Base-by-base conservation (phyloP, 2,797 vertebrate species). In the Poecilia picta region DNA sequence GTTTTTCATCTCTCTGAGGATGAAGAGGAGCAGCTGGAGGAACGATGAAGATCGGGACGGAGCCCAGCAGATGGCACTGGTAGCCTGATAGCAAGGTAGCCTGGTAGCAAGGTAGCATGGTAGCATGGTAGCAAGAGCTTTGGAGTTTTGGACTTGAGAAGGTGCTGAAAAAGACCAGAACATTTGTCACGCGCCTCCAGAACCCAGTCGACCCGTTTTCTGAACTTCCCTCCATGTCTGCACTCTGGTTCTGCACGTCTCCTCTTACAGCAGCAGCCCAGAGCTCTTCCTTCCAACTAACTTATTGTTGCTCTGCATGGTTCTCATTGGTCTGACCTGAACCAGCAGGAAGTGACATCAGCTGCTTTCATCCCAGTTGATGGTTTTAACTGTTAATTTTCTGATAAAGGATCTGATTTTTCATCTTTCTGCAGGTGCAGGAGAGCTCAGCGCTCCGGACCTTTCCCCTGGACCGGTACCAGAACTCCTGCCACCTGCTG, bases 401-500 rank as follows among this genome's bases (percentile, higher is more conserved):
- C 31, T 62, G 13, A 59, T 12, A 31, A 59, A 31, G 28, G 8
- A 2, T 28, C n/a, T 64, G 59, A 39, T 76, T 39, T 33, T 23
- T 10, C 62, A 23, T 77, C 20, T 16, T 20, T 36, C n/a, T 64
- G 3, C 78, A 94, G 95, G 82, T 1, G 1, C 74, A 72, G 64
- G 81, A 85, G 3, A 2, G 31, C 13, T 72, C 82, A 0, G 80
- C 28, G 10, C 74, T 82, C 0, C 51, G 82, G 55, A 0, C 11
- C 62, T 95, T 97, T 47, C 93, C 95, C 10, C 46, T 96, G 77
- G 80, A 89, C 11, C 91, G 45, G 62, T 97, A 97, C 85, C 97
- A 98, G 85, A 98, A 98, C 89, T 96, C 95, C 7, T 96, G 94
- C 92, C 92, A 89, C 88, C 82, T 98, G 46, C 95, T 96, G 64